phyloP scores from a whole-genome alignment of 2,113 vertebrate species.

The Thomomys bottae region DNA sequence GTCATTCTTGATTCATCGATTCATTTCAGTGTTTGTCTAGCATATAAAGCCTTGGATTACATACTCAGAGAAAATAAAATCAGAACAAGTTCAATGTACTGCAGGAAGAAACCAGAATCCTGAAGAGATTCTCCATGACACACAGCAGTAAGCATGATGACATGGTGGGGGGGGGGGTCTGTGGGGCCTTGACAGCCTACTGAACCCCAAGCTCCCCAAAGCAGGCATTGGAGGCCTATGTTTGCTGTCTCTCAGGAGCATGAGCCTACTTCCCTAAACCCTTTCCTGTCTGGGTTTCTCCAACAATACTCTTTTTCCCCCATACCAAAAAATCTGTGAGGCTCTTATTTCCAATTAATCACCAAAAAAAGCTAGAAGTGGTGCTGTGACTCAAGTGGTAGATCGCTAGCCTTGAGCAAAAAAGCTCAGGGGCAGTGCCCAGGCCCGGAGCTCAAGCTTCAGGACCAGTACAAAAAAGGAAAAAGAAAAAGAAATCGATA shows the following conservation, averaged over 20 bases:
- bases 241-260: neutral
- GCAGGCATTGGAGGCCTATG: neutral
- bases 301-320: slow-evolving; percentile 21
- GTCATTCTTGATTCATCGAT: neutral
- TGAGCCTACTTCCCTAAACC: neutral
- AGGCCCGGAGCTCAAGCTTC: no score
- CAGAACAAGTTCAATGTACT: neutral
- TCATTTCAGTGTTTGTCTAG: slow-evolving; percentile 4
- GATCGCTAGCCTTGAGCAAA: no score
- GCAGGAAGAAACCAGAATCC: neutral
- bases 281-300: slow-evolving; percentile 23
- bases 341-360: no score
- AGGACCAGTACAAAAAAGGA: no score
- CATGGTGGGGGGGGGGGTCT: neutral
- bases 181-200: neutral
- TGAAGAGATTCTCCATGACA: neutral
- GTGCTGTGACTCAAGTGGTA: no score
- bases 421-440: no score
- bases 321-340: no score
- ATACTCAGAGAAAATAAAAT: no score
- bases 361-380: no score
- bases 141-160: neutral
- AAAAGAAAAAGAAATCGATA: neutral
- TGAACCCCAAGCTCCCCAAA: neutral
- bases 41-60: no score